These are phyloP conservation scores for Melikaiella ostensackeni DNA, from an alignment of 2,888 invertebrate genomes.

Conservation along the genomic window DNA sequence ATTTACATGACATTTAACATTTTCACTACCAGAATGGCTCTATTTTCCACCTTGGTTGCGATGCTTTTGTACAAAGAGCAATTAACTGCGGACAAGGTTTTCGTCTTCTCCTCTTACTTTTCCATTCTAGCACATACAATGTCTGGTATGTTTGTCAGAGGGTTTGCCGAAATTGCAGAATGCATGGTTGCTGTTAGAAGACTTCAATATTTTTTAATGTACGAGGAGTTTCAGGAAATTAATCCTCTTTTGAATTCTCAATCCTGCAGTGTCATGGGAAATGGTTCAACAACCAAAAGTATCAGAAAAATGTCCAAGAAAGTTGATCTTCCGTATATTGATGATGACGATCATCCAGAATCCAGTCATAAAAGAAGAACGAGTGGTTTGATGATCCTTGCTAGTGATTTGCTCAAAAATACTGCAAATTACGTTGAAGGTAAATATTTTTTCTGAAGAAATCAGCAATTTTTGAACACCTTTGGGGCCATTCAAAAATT, in stretches of 20 bases:
- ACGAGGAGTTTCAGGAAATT: constrained; percentile 71
- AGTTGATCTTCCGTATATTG: constrained; percentile 69
- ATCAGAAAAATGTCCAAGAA: constrained; percentile 56
- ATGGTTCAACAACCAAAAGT: constrained; percentile 56
- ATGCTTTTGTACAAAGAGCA: constrained; percentile 83
- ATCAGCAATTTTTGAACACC: background rate
- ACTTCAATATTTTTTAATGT: constrained; percentile 75
- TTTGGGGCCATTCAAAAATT: too few species aligned
- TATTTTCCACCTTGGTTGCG: constrained; percentile 86
- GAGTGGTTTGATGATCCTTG: constrained; percentile 41
- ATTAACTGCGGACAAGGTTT: constrained; percentile 85
- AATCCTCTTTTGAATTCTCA: constrained; percentile 45
- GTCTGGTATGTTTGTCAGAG: constrained; percentile 80
- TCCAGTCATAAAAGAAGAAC: constrained; percentile 45
- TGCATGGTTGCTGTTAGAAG: constrained; percentile 78
- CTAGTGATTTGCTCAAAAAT: constrained; percentile 46
- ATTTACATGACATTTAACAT: constrained; percentile 87
- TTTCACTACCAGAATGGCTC: constrained; percentile 88
- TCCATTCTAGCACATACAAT: constrained; percentile 80
- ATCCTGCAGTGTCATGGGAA: constrained; percentile 67
- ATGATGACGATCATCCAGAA: constrained; percentile 53
- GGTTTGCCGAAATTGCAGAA: constrained; percentile 80
- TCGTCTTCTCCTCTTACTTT: constrained; percentile 80
- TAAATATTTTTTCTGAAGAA: constrained; percentile 36
- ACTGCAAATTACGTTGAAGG: constrained; percentile 43